These are phyloP conservation scores for Synanthedon formicaeformis DNA, from an alignment of 2,888 invertebrate genomes.

Conservation along the genomic window DNA sequence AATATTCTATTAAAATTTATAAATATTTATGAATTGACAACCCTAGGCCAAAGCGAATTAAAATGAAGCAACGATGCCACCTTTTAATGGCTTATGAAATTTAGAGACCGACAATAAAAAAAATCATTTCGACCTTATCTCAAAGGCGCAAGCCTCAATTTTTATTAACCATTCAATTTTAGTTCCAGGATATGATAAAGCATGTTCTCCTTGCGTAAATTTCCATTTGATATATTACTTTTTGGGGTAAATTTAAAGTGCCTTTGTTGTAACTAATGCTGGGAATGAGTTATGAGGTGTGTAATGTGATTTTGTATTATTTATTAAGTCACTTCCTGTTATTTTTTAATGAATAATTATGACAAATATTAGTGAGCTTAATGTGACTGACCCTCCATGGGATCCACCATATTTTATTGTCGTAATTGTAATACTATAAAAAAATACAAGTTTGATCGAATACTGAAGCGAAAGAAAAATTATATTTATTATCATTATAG, in stretches of 20 bases:
- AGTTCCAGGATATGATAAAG: slow-evolving; percentile 11
- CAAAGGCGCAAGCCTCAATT: not conserved
- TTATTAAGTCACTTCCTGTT: slow-evolving; percentile 8
- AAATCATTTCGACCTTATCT: not conserved
- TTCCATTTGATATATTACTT: slow-evolving; percentile 18
- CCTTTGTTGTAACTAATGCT: slow-evolving; percentile 13
- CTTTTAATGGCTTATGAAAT: slow-evolving; percentile 14
- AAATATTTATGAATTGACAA: no score
- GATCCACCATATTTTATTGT: no score
- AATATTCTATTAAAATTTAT: no score
- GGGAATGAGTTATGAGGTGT: slow-evolving; percentile 11
- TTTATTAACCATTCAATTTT: not conserved
- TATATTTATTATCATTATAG: no score
- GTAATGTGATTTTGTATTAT: slow-evolving; percentile 13
- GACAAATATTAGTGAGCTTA: not conserved
- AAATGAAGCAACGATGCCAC: slow-evolving; percentile 16
- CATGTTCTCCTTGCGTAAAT: slow-evolving; percentile 15
- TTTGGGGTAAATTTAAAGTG: slow-evolving; percentile 10
- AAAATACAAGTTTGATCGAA: no score
- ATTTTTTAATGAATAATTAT: slow-evolving; percentile 1
- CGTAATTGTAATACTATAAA: no score
- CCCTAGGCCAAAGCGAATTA: slow-evolving; percentile 16
- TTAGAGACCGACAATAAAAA: slow-evolving; percentile 10
- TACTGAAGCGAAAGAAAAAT: no score
- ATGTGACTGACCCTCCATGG: not conserved